A percentile compares a stretch with the other conserved stretches of the same genome.
phyloP scores from a whole-genome alignment of 2,888 invertebrate genomes.

The Agrotis exclamationis region DNA sequence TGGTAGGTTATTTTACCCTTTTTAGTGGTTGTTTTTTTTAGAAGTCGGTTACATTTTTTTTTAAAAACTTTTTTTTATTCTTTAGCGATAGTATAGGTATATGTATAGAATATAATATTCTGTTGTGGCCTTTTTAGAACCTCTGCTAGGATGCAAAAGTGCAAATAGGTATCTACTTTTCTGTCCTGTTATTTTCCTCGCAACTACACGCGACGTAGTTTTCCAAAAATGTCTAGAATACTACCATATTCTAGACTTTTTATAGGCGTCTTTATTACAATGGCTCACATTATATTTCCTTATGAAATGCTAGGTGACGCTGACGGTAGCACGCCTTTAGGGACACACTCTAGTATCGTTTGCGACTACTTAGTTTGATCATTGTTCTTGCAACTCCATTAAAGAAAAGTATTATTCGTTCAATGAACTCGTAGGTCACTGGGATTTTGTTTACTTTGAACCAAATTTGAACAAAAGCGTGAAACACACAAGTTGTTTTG shows the following conservation, averaged over 20 bases:
- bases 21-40: too few species aligned
- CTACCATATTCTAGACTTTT: slow-evolving; percentile 24
- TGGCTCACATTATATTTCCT: slow-evolving; percentile 7
- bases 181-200: slow-evolving; percentile 46
- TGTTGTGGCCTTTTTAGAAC: too few species aligned
- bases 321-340: slow-evolving; percentile 27
- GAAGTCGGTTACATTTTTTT: too few species aligned
- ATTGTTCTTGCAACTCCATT: background rate
- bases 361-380: background rate
- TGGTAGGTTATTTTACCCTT: too few species aligned
- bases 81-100: too few species aligned
- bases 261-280: slow-evolving; percentile 9
- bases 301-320: slow-evolving; percentile 19
- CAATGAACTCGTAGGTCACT: slow-evolving; percentile 3
- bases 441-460: too few species aligned
- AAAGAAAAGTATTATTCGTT: slow-evolving; percentile 1
- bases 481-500: background rate
- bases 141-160: slow-evolving; percentile 28
- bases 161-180: slow-evolving; percentile 9
- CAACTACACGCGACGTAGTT: background rate
- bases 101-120: too few species aligned
- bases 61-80: too few species aligned
- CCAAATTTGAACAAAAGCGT: background rate
- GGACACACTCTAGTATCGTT: background rate
- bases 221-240: slow-evolving; percentile 37